Conservation (phyloP, 2,113 vertebrate species). For the Channa maculata region DNA sequence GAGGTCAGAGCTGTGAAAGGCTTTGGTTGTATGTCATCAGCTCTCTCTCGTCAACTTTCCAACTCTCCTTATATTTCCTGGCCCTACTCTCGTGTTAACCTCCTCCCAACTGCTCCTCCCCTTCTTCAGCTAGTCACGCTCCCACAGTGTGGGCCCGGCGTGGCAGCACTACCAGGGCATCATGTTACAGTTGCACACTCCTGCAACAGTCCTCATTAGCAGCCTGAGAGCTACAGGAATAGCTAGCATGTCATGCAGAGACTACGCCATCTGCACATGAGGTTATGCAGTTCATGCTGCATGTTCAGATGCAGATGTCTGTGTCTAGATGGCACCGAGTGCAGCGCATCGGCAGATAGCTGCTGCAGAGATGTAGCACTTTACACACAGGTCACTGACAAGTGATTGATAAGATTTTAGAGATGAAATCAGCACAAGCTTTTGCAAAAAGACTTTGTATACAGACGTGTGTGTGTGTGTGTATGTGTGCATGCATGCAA, state of each 20-base stretch:
- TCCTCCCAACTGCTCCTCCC: background rate
- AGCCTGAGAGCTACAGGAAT: slow-evolving; percentile 11
- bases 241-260: background rate
- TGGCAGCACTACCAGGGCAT: background rate
- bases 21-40: slow-evolving; percentile 13
- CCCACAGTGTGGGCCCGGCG: background rate
- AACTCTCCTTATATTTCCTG: slow-evolving; percentile 14
- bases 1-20: slow-evolving; percentile 44
- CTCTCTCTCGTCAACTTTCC: background rate
- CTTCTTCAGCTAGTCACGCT: slow-evolving; percentile 7
- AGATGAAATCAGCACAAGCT: too few relatives aligned
- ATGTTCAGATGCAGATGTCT: background rate
- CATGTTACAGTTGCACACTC: slow-evolving; percentile 28
- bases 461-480: too few relatives aligned
- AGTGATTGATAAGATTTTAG: too few relatives aligned
- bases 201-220: background rate
- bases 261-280: background rate
- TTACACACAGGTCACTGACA: too few relatives aligned
- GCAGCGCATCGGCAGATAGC: background rate
- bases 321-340: background rate
- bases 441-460: too few relatives aligned
- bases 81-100: background rate
- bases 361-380: too few relatives aligned
- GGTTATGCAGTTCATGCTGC: background rate
- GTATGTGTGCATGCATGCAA: too few relatives aligned